Evolutionary conservation across 2,113 vertebrate genomes (phyloP), one percentile per base, ranked within the genome.

Genomic region (Gasterosteus aculeatus): DNA sequence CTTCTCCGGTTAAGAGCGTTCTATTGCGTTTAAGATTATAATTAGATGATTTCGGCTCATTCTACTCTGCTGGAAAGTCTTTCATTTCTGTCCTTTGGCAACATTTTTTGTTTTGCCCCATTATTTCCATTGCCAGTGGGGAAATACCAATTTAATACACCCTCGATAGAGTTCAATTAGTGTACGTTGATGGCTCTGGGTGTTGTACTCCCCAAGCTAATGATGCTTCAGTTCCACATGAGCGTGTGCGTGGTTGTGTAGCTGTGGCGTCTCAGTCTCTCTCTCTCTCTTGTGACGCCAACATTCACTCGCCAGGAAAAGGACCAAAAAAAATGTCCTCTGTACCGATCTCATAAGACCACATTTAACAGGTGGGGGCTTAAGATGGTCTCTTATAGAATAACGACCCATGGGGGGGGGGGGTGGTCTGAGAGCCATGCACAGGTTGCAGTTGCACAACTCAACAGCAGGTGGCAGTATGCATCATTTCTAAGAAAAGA

Each of bases 391-490:
- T 69, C 64, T 59, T 80, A 51, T 64, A 68, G 38, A 69, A 70
- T 64, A 81, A 16, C 76, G 60, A 60, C 15, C 70, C 38, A 5
- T 66, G 49, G 51, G 71, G 31, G 8, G 10, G 72, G 62, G 51
- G 4, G 7, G 12, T 33, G 54, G 29, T 53, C 56, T 18, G 9
- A 41, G 54, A 64, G 60, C 46, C 59, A 62, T 22, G 62, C 42
- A 16, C 1, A 39, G 31, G 35, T 38, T 38, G 35, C 35, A 38
- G 35, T 29, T 82, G 4, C 19, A 33, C 5, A 2, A 11, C 19
- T 70, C 44, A 64, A 54, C 92, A 90, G 87, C 72, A 93, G 92
- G 83, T 59, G 91, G 85, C 91, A 88, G 81, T 72, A 18, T 89
- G 42, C 0, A n/a, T 58, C 47, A 31, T 64, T 60, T 57, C 54